These are phyloP conservation scores for Sminthurides bifidus DNA, from an alignment of 1,140 invertebrate species.

Conservation along the genomic window DNA sequence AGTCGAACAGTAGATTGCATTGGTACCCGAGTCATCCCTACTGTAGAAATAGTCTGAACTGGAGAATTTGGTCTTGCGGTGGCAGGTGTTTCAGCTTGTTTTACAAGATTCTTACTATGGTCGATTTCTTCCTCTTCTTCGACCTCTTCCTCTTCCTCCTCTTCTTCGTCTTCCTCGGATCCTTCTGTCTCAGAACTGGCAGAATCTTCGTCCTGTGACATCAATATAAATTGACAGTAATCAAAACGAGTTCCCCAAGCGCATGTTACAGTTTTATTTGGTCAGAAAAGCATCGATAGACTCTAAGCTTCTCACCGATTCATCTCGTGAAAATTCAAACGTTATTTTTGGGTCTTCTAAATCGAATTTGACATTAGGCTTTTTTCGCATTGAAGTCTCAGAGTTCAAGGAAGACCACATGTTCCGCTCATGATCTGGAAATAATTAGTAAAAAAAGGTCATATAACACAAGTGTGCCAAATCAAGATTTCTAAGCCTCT, in stretches of 20 bases:
- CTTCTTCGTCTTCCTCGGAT: background rate
- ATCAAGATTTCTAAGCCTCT: no score
- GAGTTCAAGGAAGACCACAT: constrained; percentile 3
- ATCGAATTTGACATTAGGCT: constrained; percentile 11
- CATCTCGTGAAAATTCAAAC: constrained; percentile 2
- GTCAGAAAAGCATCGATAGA: no score
- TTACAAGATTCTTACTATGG: background rate
- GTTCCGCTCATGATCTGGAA: background rate
- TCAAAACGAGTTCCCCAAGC: no score
- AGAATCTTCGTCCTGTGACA: no score
- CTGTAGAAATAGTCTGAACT: no score
- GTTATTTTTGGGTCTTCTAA: constrained; percentile 4
- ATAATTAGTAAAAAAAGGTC: no score
- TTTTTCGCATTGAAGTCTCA: no score
- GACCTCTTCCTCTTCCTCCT: constrained; percentile 2
- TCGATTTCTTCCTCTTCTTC: background rate
- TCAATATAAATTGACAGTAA: no score
- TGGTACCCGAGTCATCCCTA: no score
- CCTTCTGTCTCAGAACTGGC: background rate
- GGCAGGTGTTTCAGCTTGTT: background rate
- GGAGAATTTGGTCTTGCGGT: background rate
- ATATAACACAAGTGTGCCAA: no score
- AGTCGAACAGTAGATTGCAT: no score
- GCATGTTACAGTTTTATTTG: no score
- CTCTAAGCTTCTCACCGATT: background rate